Percentiles rank a stretch among this genome's conserved stretches.
These are phyloP conservation scores for Mimumesa dahlbomi DNA, from an alignment of 2,888 invertebrate genomes.

Conservation along the genomic window DNA sequence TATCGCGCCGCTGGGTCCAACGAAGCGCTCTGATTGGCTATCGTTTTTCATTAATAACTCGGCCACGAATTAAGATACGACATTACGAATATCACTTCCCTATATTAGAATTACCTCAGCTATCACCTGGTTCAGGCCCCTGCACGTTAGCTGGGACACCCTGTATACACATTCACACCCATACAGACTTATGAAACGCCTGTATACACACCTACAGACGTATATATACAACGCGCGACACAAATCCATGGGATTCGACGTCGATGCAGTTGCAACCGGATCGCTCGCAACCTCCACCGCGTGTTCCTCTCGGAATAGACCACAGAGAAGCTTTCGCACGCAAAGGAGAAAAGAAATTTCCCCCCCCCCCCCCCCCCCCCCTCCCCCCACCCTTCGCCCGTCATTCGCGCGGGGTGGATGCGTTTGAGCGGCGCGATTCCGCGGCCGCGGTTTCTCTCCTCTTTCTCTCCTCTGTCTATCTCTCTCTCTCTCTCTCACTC, in stretches of 20 bases:
- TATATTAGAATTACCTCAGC: too few relatives aligned
- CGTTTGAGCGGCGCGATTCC: conserved; percentile 50
- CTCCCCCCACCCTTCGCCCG: conserved; percentile 1
- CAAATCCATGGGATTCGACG: conserved; percentile 25
- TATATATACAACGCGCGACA: not conserved
- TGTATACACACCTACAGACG: too few relatives aligned
- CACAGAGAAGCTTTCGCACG: conserved; percentile 30
- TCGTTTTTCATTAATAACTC: too few relatives aligned
- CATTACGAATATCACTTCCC: too few relatives aligned
- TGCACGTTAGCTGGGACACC: too few relatives aligned
- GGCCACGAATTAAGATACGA: too few relatives aligned
- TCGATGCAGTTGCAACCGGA: conserved; percentile 19
- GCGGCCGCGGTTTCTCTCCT: conserved; percentile 3
- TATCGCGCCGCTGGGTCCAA: too few relatives aligned
- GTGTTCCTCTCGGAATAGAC: conserved; percentile 52
- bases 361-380: conserved; percentile 13
- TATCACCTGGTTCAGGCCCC: too few relatives aligned
- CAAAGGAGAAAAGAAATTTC: conserved; percentile 35
- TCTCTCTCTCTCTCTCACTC: not conserved
- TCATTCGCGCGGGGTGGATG: conserved; percentile 41
- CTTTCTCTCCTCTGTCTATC: not conserved
- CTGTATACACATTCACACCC: too few relatives aligned
- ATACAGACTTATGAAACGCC: too few relatives aligned
- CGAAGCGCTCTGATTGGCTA: too few relatives aligned
- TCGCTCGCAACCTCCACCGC: conserved; percentile 12